These are phyloP conservation scores for Bombus consobrinus DNA, from an alignment of 1,140 invertebrate species.

Conservation along the genomic window DNA sequence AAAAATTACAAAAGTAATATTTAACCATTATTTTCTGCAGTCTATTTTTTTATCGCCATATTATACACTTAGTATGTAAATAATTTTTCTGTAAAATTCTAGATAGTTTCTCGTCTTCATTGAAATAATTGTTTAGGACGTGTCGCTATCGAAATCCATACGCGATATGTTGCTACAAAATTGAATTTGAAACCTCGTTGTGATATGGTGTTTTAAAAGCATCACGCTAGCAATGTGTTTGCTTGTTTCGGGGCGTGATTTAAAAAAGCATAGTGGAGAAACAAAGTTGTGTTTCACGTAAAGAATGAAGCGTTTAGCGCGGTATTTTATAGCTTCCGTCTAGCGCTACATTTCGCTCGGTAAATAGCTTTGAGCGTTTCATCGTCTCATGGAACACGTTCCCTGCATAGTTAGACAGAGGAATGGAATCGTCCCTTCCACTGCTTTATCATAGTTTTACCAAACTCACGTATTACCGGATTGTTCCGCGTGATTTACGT, in stretches of 20 bases:
- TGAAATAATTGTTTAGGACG: too few relatives aligned
- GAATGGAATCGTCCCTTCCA: conserved; percentile 1
- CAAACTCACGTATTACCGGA: conserved; percentile 1
- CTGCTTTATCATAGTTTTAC: conserved; percentile 20
- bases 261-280: neutral
- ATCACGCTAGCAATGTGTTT: too few relatives aligned
- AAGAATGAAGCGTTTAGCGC: neutral
- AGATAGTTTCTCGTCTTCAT: too few relatives aligned
- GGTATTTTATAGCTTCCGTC: conserved; percentile 17
- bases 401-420: conserved; percentile 36
- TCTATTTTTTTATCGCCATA: too few relatives aligned
- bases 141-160: too few relatives aligned
- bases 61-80: too few relatives aligned
- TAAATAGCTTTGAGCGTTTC: conserved; percentile 39
- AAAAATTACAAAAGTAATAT: neutral
- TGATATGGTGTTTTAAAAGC: neutral
- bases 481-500: neutral
- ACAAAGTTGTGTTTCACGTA: neutral
- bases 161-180: neutral
- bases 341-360: conserved; percentile 6
- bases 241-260: neutral
- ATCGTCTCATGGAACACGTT: conserved; percentile 23
- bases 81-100: too few relatives aligned
- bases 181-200: neutral
- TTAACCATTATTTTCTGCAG: neutral